Evolutionary conservation across 2,113 vertebrate genomes (phyloP).

Genomic region (Lepus americanus): DNA sequence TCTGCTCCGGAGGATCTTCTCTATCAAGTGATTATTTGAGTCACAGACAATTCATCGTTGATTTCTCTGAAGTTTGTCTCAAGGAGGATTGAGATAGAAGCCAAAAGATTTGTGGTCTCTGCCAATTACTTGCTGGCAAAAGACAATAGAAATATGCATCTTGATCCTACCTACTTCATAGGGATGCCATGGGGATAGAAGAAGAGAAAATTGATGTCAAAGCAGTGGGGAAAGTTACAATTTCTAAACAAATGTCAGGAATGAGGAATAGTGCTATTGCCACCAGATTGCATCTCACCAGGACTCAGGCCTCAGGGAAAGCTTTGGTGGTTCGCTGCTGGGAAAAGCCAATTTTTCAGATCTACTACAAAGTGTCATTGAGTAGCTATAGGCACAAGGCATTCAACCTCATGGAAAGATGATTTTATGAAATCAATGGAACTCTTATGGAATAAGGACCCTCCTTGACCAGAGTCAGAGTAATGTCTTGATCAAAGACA

Average conservation of each 20-base stretch:
- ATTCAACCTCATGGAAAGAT: conserved; percentile 60
- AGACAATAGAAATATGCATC: background rate
- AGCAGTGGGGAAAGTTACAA: conserved; percentile 34
- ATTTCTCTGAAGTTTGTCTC: conserved; percentile 10
- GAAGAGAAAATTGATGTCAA: conserved; percentile 61
- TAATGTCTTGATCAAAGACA: conserved; percentile 32
- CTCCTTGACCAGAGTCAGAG: background rate
- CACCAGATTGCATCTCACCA: conserved; percentile 49
- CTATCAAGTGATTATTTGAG: conserved; percentile 42
- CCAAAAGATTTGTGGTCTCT: conserved; percentile 43
- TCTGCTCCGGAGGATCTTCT: background rate
- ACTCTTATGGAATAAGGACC: conserved; percentile 16
- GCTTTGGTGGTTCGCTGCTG: conserved; percentile 56
- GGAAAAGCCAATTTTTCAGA: conserved; percentile 66
- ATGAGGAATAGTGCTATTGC: conserved; percentile 53
- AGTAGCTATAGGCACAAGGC: conserved; percentile 45
- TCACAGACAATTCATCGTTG: conserved; percentile 28
- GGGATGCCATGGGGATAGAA: background rate
- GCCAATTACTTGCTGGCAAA: conserved; percentile 49
- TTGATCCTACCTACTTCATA: background rate
- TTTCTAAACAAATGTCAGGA: conserved; percentile 68
- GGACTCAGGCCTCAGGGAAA: conserved; percentile 15
- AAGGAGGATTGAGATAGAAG: conserved; percentile 29
- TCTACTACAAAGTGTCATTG: conserved; percentile 56
- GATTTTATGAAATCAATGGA: conserved; percentile 64